These are phyloP conservation scores for Leptinotarsa defecta DNA, from an alignment of 1,140 invertebrate species.

Conservation along the genomic window DNA sequence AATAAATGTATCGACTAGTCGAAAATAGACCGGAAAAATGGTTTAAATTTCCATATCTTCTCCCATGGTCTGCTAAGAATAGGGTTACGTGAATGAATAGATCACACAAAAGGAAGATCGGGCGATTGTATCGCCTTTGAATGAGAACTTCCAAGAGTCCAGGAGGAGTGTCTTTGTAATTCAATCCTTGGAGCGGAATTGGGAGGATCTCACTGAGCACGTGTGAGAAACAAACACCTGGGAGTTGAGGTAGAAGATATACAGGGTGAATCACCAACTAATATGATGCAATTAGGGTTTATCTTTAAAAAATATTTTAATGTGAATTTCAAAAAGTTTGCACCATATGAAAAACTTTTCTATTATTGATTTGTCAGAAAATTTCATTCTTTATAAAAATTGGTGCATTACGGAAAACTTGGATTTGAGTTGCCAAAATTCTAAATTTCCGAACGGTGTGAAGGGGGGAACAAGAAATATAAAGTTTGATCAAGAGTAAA, in stretches of 20 bases:
- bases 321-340: no score
- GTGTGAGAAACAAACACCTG: constrained; percentile 52
- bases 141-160: constrained; percentile 26
- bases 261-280: neutral
- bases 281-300: neutral
- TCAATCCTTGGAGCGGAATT: constrained; percentile 49
- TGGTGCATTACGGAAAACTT: no score
- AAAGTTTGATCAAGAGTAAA: no score
- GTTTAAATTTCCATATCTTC: constrained; percentile 29
- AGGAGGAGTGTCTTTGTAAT: constrained; percentile 45
- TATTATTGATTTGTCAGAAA: no score
- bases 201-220: constrained; percentile 49
- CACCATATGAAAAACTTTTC: no score
- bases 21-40: constrained; percentile 28
- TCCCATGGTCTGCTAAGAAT: constrained; percentile 21
- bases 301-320: no score
- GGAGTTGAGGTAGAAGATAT: constrained; percentile 21
- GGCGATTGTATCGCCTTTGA: constrained; percentile 15
- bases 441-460: no score
- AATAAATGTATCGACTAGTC: constrained; percentile 5
- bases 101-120: constrained; percentile 36
- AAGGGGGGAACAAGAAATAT: no score
- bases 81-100: constrained; percentile 33
- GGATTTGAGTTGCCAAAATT: no score
- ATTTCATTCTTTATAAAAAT: no score